Evolutionary conservation across 30 jellyfish, hydroid and myxozoan genomes (phyloP).

Genomic region (Haliclystus octoradiatus): DNA sequence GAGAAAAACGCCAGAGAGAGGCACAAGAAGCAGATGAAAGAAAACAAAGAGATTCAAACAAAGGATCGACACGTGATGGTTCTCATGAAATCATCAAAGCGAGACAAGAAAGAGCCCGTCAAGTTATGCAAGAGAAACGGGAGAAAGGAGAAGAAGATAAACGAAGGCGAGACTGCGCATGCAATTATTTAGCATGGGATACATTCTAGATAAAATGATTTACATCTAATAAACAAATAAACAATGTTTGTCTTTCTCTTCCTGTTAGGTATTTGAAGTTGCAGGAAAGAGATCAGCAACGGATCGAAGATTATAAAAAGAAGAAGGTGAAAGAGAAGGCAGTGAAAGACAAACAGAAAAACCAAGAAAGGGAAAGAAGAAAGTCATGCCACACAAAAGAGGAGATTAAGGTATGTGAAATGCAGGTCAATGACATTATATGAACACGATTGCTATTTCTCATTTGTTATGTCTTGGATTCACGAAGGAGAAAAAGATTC

Average conservation of each 20-base stretch:
- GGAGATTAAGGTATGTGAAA: constrained; percentile 12
- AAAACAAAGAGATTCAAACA: background rate
- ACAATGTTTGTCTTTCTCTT: background rate
- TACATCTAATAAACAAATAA: background rate
- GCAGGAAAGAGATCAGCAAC: constrained; percentile 22
- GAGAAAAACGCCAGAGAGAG: constrained; percentile 6
- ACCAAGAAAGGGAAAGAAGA: constrained; percentile 23
- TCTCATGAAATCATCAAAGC: constrained; percentile 22
- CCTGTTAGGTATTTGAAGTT: constrained; percentile 33
- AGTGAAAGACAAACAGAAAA: constrained; percentile 15
- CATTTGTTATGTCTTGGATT: background rate
- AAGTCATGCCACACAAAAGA: constrained; percentile 1
- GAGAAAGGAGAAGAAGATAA: constrained; percentile 18
- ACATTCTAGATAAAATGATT: no score
- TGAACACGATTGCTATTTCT: background rate
- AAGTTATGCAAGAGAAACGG: constrained; percentile 25
- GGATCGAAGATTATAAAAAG: constrained; percentile 27
- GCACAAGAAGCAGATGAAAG: constrained; percentile 10
- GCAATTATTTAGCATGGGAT: no score
- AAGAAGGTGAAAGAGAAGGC: constrained; percentile 4
- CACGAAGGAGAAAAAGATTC: constrained; percentile 16
- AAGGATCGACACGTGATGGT: constrained; percentile 20
- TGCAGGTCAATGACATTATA: background rate
- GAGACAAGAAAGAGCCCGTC: constrained; percentile 27
- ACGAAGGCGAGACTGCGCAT: constrained; percentile 11